Evolutionary conservation across 2,797 vertebrate genomes (phyloP), one percentile per base, ranked within the genome.

Genomic region (Xyrichtys novacula): DNA sequence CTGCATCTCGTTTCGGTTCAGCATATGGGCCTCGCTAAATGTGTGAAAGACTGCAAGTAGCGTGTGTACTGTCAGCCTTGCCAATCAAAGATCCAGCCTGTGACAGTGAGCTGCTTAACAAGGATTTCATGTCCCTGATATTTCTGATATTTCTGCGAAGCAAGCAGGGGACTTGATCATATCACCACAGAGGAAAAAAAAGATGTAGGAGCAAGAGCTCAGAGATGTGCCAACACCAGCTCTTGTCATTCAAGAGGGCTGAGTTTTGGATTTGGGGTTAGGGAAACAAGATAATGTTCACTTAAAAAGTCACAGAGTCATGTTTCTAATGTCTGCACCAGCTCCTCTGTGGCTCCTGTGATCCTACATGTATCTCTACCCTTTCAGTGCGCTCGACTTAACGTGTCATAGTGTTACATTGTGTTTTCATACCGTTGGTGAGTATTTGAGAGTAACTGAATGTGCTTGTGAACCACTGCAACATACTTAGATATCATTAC

Each of bases 1-100:
- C 80, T 72, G 76, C 71, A 81, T 78, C 72, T 84, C 71, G 88
- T 89, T 81, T 87, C 60, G 63, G 86, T 74, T 74, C 84, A 92
- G 89, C 94, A 95, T 92, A 94, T 89, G 88, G 93, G 83, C 82
- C 83, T 84, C 69, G 68, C 78, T 88, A 89, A 92, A 92, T 89
- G 88, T 92, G 91, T 89, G 92, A 94, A 93, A 92, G 86, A 71
- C 80, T 79, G 70, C 11, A 59, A 81, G 74, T 80, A 70, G 72
- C 40, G 60, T 74, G 83, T 84, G 80, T 67, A 76, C 77, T 83
- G 62, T 59, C 79, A 76, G 59, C 20, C 86, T 78, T 80, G 90
- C 90, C 92, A 91, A 84, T 91, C 84, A 72, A 65, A 86, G 74
- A 53, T 71, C 85, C 78, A 80, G 73, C 3, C 71, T 77, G 85